Evolutionary conservation across 2,797 vertebrate species (phyloP).

Genomic region (Sebastes taczanowskii): DNA sequence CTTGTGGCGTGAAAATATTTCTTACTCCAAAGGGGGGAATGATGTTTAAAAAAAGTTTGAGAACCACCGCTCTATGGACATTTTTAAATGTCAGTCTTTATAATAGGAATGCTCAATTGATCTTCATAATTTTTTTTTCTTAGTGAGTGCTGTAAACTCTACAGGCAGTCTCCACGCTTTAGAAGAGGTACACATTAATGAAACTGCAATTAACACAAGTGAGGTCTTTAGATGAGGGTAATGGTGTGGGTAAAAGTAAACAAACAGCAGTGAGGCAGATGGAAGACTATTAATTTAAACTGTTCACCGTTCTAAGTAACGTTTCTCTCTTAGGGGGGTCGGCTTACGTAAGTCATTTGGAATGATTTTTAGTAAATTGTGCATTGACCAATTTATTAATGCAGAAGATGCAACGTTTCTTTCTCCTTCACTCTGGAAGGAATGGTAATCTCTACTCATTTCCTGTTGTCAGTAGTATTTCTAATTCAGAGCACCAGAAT

Average conservation of each 20-base stretch:
- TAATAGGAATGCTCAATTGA: neutral
- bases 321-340: slow-evolving; percentile 1
- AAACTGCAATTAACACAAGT: slow-evolving; percentile 43
- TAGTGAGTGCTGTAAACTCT: neutral
- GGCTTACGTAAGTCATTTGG: neutral
- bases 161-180: slow-evolving; percentile 13
- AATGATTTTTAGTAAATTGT: slow-evolving; percentile 16
- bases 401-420: neutral
- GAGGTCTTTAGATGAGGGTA: slow-evolving; percentile 38
- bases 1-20: neutral
- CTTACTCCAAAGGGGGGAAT: too few relatives aligned
- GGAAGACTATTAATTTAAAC: slow-evolving; percentile 13
- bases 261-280: slow-evolving; percentile 37
- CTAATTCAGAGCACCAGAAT: neutral
- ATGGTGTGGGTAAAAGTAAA: slow-evolving; percentile 50
- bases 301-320: neutral
- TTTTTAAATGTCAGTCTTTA: neutral
- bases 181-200: slow-evolving; percentile 29
- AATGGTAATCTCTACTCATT: neutral
- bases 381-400: neutral
- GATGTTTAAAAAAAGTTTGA: too few relatives aligned
- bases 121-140: neutral
- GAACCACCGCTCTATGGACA: too few relatives aligned
- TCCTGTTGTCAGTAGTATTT: neutral
- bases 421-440: neutral